Base-by-base conservation (phyloP, 2,797 vertebrate genomes). In the Varecia variegata region DNA sequence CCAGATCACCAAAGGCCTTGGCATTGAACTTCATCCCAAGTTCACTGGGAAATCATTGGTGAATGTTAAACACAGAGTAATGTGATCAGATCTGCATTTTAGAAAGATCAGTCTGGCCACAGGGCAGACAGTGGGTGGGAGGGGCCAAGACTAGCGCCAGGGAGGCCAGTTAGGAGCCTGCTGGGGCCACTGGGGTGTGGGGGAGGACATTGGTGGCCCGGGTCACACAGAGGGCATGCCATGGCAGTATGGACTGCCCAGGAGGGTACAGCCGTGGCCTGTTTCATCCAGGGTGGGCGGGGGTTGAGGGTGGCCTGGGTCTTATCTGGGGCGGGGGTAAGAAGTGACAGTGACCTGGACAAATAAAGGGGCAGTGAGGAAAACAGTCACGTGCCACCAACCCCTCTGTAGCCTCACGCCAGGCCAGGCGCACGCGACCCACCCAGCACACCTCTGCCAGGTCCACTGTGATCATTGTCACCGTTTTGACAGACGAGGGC, bases 371-470 rank as follows among this genome's bases (percentile, higher is more conserved):
- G 84, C 47, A 23, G 14, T 0, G 6, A 32, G 38, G n/a, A 56
- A 77, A 52, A 38, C 0, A 43, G 71, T 8, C 35, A 12, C 0
- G 0, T 0, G 43, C 14, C 21, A 11, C 43, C 52, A 27, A 11
- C 27, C 9, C 3, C 47, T 56, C 27, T 32, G 12, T 0, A 40
- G 60, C 54, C 62, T 80, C 1, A 20, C 5, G 67, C 70, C 23
- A 3, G 15, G 76, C 6, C 0, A 30, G 0, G 4, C 56, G 23
- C 40, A 7, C 0, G 0, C 2, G 7, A 11, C 14, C 60, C 18
- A 65, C 76, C 85, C 18, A 8, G 40, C 21, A 56, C 21, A 14
- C 9, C 35, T 45, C 0, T 0, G 20, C 10, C 13, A 21, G 60
- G 38, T 54, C 70, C 40, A 0, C 5, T 18, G 15, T 21, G 35